Evolutionary conservation across 2,113 vertebrate genomes (phyloP).

Genomic region (Clarias macrocephalus): DNA sequence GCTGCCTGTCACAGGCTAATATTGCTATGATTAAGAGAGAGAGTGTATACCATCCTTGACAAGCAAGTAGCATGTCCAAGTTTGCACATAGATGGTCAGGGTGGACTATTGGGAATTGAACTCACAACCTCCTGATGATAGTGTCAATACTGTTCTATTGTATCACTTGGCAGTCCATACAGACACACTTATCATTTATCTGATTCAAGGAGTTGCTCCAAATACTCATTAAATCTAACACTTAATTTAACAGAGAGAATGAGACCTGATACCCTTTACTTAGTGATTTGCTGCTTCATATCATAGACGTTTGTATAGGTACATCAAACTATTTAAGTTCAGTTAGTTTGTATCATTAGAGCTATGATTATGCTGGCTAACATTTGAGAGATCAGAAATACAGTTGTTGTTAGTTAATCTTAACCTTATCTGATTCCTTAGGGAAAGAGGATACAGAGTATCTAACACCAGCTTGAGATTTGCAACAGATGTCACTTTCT

Average conservation of each 20-base stretch:
- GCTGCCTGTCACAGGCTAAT: neutral
- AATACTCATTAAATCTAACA: too few species aligned
- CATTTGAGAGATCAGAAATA: too few species aligned
- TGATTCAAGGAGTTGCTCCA: too few species aligned
- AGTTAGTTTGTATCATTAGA: too few species aligned
- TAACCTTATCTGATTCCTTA: neutral
- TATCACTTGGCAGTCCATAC: neutral
- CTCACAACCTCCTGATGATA: neutral
- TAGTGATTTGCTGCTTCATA: too few species aligned
- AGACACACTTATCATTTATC: neutral
- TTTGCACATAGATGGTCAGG: neutral
- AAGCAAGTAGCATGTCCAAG: neutral
- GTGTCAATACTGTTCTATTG: neutral
- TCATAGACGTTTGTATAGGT: too few species aligned
- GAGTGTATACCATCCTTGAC: neutral
- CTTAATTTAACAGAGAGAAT: too few species aligned
- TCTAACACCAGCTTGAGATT: neutral
- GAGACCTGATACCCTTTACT: too few species aligned
- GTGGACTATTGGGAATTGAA: neutral
- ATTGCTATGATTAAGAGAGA: neutral
- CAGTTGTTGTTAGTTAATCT: too few species aligned
- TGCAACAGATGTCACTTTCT: too few species aligned
- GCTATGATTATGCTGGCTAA: too few species aligned
- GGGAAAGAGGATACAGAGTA: neutral
- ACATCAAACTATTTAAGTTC: too few species aligned